These are phyloP conservation scores for Nannospalax galili DNA, from an alignment of 2,113 vertebrate species.

Conservation along the genomic window DNA sequence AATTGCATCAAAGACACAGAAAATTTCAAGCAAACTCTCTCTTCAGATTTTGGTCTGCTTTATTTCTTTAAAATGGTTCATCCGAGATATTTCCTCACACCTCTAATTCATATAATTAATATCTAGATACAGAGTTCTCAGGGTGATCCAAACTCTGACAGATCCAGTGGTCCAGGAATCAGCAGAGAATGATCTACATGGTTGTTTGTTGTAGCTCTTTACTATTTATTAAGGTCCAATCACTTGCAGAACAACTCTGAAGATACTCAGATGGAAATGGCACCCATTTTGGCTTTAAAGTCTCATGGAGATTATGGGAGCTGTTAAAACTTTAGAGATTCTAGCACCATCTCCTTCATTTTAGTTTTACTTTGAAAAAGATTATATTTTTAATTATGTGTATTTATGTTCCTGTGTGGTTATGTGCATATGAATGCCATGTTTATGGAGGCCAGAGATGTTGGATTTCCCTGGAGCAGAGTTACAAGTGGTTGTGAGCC, in stretches of 20 bases:
- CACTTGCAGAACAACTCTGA: background rate
- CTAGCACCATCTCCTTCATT: background rate
- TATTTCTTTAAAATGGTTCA: background rate
- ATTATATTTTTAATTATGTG: background rate
- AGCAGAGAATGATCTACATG: background rate
- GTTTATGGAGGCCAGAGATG: background rate
- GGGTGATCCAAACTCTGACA: background rate
- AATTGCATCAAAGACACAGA: background rate
- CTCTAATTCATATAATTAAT: slow-evolving; percentile 20
- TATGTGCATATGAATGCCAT: background rate
- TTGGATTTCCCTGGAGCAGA: background rate
- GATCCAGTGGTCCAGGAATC: background rate
- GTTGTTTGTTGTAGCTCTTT: background rate
- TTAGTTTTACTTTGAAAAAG: background rate
- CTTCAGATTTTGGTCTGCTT: slow-evolving; percentile 18
- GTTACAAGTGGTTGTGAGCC: background rate
- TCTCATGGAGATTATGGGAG: background rate
- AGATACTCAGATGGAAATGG: background rate
- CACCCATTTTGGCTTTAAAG: background rate
- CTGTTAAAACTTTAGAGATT: background rate
- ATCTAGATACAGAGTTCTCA: background rate
- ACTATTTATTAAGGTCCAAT: background rate
- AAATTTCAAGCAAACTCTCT: background rate
- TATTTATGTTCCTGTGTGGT: no score
- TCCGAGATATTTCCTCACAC: slow-evolving; percentile 50